A percentile compares a stretch with the other conserved stretches of the same genome.
phyloP scores from a whole-genome alignment of 2,888 invertebrate species.

The Nomada fabriciana region DNA sequence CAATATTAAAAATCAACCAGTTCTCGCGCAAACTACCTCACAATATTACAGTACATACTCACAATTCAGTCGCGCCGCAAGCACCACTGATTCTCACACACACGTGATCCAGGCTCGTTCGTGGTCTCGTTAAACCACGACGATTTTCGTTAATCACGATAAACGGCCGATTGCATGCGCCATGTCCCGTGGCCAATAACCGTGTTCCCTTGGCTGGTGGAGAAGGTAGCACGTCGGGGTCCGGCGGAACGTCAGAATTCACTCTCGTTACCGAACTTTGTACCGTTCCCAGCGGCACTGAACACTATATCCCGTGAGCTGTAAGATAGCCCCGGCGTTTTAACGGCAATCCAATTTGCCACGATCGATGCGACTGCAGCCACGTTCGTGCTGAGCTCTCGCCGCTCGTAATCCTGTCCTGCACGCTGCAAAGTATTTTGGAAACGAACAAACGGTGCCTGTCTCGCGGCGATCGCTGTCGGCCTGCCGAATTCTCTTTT shows the following conservation, averaged over 20 bases:
- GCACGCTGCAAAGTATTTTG: slow-evolving; percentile 34
- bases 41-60: slow-evolving; percentile 24
- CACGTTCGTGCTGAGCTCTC: slow-evolving; percentile 41
- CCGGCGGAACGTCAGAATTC: slow-evolving; percentile 53
- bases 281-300: slow-evolving; percentile 59
- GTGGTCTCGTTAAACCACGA: slow-evolving; percentile 36
- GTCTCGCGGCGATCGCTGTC: background rate
- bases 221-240: slow-evolving; percentile 23
- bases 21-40: too few relatives aligned
- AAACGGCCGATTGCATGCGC: slow-evolving; percentile 33
- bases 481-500: too few relatives aligned
- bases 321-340: slow-evolving; percentile 65
- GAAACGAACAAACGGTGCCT: slow-evolving; percentile 9
- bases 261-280: slow-evolving; percentile 61
- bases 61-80: slow-evolving; percentile 33
- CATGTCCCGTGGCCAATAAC: slow-evolving; percentile 35
- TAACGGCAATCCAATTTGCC: slow-evolving; percentile 75
- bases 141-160: slow-evolving; percentile 54
- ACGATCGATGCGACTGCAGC: slow-evolving; percentile 72
- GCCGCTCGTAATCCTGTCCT: slow-evolving; percentile 36
- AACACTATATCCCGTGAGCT: slow-evolving; percentile 55
- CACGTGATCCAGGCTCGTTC: slow-evolving; percentile 27
- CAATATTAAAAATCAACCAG: background rate
- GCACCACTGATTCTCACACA: slow-evolving; percentile 39
- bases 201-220: slow-evolving; percentile 5